Evolutionary conservation across 2,797 vertebrate species (phyloP).

Genomic region (Hydrolagus colliei): DNA sequence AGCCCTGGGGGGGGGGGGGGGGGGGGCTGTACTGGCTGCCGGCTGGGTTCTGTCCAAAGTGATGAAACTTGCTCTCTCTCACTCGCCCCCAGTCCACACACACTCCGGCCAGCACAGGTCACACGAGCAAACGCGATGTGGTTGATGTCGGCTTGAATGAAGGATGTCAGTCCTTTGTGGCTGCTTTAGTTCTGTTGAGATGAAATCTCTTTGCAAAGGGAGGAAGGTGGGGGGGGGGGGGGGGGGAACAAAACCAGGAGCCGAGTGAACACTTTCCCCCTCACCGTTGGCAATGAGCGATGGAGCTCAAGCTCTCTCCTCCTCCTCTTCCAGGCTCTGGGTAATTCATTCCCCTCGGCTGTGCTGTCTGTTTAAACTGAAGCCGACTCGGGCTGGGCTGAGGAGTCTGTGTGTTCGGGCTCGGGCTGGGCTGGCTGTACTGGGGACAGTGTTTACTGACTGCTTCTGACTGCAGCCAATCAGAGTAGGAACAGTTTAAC

Average conservation of each 20-base stretch:
- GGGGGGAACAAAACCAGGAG: too few species aligned
- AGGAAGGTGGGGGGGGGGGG: too few species aligned
- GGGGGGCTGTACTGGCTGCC: too few species aligned
- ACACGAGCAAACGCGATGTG: neutral
- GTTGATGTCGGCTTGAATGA: neutral
- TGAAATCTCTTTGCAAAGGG: neutral
- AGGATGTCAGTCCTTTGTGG: neutral
- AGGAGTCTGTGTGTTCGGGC: too few species aligned
- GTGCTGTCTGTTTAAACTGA: slow-evolving; percentile 24
- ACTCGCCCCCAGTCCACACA: too few species aligned
- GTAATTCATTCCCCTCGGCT: neutral
- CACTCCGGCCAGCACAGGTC: neutral
- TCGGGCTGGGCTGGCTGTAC: too few species aligned
- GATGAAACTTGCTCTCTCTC: neutral
- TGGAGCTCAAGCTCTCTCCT: neutral
- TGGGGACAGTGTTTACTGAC: neutral
- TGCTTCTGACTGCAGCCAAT: neutral
- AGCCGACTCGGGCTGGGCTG: neutral
- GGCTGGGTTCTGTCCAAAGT: slow-evolving; percentile 10
- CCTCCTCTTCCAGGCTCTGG: neutral
- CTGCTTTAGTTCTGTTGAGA: neutral
- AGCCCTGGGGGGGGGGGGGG: too few species aligned
- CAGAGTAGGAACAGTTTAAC: neutral
- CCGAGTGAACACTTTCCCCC: neutral
- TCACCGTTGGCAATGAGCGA: neutral